Base-by-base conservation (phyloP, 2,113 vertebrate genomes). In the Rana temporaria region DNA sequence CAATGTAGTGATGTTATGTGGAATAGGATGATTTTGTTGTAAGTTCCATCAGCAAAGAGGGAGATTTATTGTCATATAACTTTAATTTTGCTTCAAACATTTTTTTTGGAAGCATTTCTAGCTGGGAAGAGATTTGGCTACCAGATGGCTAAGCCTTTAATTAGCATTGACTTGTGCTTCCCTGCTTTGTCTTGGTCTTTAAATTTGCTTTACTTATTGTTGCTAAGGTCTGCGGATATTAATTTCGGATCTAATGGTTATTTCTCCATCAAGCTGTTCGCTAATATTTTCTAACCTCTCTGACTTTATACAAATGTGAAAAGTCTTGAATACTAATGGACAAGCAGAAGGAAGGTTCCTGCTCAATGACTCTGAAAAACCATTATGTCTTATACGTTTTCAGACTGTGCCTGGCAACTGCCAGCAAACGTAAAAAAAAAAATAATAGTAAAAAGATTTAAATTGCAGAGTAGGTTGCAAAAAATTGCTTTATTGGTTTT, bases 231-330 rank as follows among this genome's bases (percentile, higher is more conserved):
- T 83, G 72, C 20, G n/a, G 63, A 76, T 83, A 76, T 68, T 83
- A 76, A 83, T 83, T 68, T 76, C 9, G 60, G 68, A 42, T 76
- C 55, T 75, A 76, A 83, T 68, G 64, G 72, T 68, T 83, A 83
- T 75, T 68, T 83, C 72, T 75, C 59, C 32, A 60, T 83, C 81
- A 83, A 83, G 71, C 81, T 83, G 81, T 83, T 83, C 71, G 15
- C 53, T 76, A 76, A 83, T 83, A 76, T 83, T 68, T 68, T 26
- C 72, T 76, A 60, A 76, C 63, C 81, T 76, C 71, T 60, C 30
- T 74, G 71, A 83, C 55, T 83, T 67, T 69, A 56, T 74, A 76
- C 52, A 83, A 83, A 83, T 83, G 81, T 76, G 32, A 65, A 76
- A 81, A 55, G 81, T 76, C 55, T 26, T 68, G 63, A 76, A 83